Conservation (phyloP, 2,888 invertebrate species). For the Dynastes tityus region DNA sequence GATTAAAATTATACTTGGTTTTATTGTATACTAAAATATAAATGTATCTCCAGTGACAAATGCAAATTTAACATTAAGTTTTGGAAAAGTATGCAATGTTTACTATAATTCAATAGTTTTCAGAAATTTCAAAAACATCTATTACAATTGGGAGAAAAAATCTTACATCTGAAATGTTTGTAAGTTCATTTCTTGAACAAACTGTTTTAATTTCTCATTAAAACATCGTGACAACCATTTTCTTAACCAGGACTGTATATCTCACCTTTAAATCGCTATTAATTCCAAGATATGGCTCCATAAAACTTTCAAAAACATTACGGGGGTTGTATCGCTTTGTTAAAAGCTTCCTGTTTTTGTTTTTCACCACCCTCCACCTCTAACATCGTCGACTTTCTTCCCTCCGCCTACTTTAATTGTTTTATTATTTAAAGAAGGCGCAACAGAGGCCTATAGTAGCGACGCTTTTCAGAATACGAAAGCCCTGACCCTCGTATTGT, state of each 20-base stretch:
- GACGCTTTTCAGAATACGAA: not conserved
- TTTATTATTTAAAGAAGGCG: conserved; percentile 27
- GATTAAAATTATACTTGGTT: too few relatives aligned
- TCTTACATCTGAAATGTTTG: too few relatives aligned
- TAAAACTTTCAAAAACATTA: conserved; percentile 36
- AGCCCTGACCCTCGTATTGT: not conserved
- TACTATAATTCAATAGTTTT: too few relatives aligned
- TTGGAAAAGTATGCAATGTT: too few relatives aligned
- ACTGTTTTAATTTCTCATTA: too few relatives aligned
- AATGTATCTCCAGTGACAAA: too few relatives aligned
- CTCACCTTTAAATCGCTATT: conserved; percentile 57
- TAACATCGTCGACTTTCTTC: conserved; percentile 14
- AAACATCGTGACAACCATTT: too few relatives aligned
- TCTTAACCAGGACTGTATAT: not conserved
- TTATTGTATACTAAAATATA: too few relatives aligned
- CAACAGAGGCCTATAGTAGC: not conserved
- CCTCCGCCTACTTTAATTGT: conserved; percentile 19
- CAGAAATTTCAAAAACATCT: too few relatives aligned
- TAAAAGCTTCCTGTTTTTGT: conserved; percentile 44
- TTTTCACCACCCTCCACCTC: not conserved
- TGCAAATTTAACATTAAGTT: too few relatives aligned
- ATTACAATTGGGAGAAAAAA: too few relatives aligned
- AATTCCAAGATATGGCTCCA: conserved; percentile 44
- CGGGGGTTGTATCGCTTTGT: conserved; percentile 15
- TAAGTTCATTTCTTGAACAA: too few relatives aligned